Percentiles rank a stretch among this genome's conserved stretches.
Evolutionary conservation across 1,140 invertebrate genomes (phyloP).

Genomic region (Drosophila cardini): DNA sequence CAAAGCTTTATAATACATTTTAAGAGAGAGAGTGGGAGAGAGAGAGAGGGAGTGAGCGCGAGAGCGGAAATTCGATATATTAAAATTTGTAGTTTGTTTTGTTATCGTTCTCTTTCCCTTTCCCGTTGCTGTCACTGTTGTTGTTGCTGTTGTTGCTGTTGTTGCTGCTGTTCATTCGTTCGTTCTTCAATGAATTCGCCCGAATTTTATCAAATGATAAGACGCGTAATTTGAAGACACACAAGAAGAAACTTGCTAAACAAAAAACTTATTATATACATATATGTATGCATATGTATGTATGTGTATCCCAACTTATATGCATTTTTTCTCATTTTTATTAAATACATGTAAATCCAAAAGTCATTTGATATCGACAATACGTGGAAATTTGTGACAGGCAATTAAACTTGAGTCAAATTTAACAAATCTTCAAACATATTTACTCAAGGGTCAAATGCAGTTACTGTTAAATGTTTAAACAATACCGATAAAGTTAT

Average conservation of each 20-base stretch:
- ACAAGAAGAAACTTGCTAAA: conserved; percentile 60
- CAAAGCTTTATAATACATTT: conserved; percentile 45
- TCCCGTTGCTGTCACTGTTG: not conserved
- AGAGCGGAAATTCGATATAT: conserved; percentile 71
- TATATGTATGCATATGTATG: not conserved
- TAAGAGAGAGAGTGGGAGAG: not conserved
- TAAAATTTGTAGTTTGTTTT: conserved; percentile 67
- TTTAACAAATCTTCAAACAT: conserved; percentile 4
- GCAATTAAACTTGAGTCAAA: conserved; percentile 19
- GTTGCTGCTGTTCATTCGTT: not conserved
- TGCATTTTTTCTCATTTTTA: not conserved
- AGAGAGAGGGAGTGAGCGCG: no score
- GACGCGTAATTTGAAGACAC: conserved; percentile 75
- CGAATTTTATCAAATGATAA: conserved; percentile 78
- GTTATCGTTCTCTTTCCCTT: conserved; percentile 9
- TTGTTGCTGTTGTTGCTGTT: conserved; percentile 15
- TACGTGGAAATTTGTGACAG: conserved; percentile 32
- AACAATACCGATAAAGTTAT: not conserved
- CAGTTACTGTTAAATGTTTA: not conserved
- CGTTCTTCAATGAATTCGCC: conserved; percentile 69
- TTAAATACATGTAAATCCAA: not conserved
- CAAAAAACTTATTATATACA: conserved; percentile 36
- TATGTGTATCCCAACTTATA: not conserved
- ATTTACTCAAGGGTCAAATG: conserved; percentile 17
- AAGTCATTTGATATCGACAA: conserved; percentile 36